phyloP scores from a whole-genome alignment of 2,113 vertebrate species.

The Daubentonia madagascariensis region DNA sequence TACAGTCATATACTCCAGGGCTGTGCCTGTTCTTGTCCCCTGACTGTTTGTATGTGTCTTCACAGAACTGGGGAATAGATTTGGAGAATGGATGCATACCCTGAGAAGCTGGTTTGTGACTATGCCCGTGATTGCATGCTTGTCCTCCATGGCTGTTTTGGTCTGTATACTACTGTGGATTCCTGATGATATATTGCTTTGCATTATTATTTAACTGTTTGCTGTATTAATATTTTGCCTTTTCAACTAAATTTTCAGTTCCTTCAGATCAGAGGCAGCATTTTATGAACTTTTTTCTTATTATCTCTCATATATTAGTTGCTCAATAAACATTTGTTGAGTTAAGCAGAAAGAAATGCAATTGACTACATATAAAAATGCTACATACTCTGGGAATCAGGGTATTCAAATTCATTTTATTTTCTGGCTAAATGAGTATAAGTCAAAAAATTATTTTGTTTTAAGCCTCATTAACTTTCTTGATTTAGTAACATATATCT shows the following conservation, averaged over 20 bases:
- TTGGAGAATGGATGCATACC: background rate
- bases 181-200: background rate
- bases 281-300: background rate
- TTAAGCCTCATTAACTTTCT: constrained; percentile 50
- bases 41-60: accelerated
- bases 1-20: background rate
- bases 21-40: background rate
- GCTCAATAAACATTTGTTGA: background rate
- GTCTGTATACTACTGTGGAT: background rate
- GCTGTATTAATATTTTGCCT: background rate
- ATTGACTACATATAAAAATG: background rate
- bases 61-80: background rate
- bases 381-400: background rate
- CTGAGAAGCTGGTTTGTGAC: background rate
- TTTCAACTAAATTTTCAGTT: constrained; percentile 17
- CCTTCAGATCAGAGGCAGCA: background rate
- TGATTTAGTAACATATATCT: constrained; percentile 35
- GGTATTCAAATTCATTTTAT: constrained; percentile 23
- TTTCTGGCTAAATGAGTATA: background rate
- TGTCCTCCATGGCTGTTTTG: background rate
- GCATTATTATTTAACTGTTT: background rate
- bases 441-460: constrained; percentile 50
- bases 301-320: background rate
- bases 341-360: background rate
- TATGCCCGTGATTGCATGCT: background rate